Evolutionary conservation across 2,888 invertebrate genomes (phyloP).

Genomic region (Cryptosula pallasiana): DNA sequence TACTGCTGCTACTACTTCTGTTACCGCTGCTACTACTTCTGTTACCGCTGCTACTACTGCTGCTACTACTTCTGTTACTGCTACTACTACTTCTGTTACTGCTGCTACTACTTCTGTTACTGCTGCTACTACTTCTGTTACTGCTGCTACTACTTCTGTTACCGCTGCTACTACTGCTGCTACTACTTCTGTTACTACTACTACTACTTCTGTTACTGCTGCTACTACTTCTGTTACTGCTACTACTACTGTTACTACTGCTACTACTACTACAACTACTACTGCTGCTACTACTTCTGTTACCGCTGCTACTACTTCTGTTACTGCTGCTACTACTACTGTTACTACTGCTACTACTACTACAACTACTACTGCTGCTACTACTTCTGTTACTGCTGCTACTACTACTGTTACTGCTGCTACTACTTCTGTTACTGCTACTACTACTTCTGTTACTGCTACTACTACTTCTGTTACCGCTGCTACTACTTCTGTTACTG

Average conservation of each 20-base stretch:
- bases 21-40: too few species aligned
- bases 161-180: neutral
- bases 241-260: neutral
- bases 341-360: slow-evolving; percentile 19
- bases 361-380: slow-evolving; percentile 19
- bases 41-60: too few species aligned
- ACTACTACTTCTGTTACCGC: slow-evolving; percentile 23
- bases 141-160: too few species aligned
- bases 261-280: neutral
- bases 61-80: too few species aligned
- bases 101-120: too few species aligned
- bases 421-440: slow-evolving; percentile 19
- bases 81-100: too few species aligned
- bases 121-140: too few species aligned
- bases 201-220: neutral
- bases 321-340: slow-evolving; percentile 22
- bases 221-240: neutral
- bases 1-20: too few species aligned
- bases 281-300: neutral
- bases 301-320: neutral
- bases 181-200: too few species aligned
- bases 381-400: slow-evolving; percentile 25
- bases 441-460: slow-evolving; percentile 23
- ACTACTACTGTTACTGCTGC: slow-evolving; percentile 22
- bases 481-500: slow-evolving; percentile 24